Conservation (phyloP, 2,113 vertebrate species). For the Lepisosteus osseus region DNA sequence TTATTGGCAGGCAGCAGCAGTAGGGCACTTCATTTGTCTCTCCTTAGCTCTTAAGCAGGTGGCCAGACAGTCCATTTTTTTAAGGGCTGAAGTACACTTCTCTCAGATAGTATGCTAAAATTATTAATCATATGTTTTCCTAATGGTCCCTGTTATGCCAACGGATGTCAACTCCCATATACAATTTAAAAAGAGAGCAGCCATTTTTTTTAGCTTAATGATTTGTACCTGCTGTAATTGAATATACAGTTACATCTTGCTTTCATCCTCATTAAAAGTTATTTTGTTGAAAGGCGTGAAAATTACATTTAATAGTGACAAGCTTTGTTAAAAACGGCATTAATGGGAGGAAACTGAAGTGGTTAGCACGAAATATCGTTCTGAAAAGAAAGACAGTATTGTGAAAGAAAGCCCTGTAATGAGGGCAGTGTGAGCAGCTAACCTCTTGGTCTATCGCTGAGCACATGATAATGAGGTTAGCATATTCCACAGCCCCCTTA, state of each 20-base stretch:
- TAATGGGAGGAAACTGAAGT: not conserved
- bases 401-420: not conserved
- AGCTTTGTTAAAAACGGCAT: not conserved
- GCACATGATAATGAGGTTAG: not conserved
- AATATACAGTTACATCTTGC: not conserved
- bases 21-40: not conserved
- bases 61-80: not conserved
- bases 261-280: not conserved
- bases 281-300: not conserved
- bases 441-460: not conserved
- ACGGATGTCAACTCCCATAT: not conserved
- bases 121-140: conserved; percentile 14
- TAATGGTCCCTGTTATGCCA: not conserved
- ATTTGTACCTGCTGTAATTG: not conserved
- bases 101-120: conserved; percentile 6
- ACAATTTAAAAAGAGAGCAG: conserved; percentile 5
- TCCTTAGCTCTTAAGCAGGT: not conserved
- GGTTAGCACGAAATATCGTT: not conserved
- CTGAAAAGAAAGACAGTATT: not conserved
- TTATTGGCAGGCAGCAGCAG: not conserved
- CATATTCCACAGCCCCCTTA: not conserved
- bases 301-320: not conserved
- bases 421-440: not conserved
- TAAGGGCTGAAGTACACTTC: not conserved
- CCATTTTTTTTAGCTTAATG: not conserved